Evolutionary conservation across 2,113 vertebrate species (phyloP).

Genomic region (Equus przewalskii): DNA sequence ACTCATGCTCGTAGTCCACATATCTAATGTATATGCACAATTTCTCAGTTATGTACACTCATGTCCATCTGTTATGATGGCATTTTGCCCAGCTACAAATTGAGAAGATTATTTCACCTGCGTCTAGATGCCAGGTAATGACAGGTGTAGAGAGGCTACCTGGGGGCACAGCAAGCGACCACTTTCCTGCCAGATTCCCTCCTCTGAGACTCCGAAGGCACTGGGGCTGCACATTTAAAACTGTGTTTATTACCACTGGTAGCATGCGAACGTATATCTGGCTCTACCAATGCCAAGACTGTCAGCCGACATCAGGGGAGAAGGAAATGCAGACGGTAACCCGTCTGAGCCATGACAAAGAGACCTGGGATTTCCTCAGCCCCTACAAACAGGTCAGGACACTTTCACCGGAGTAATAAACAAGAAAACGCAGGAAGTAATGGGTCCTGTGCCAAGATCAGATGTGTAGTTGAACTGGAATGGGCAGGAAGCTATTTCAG

Average conservation of each 20-base stretch:
- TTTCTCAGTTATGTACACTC: slow-evolving; percentile 78
- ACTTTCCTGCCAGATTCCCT: slow-evolving; percentile 77
- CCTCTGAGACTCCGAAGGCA: background rate
- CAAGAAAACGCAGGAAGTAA: background rate
- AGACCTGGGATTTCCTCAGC: background rate
- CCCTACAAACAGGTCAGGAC: background rate
- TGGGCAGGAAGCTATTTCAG: slow-evolving; percentile 48
- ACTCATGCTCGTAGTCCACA: slow-evolving; percentile 34
- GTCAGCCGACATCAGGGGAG: background rate
- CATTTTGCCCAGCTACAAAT: slow-evolving; percentile 81
- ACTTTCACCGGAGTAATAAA: slow-evolving; percentile 35
- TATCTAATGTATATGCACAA: slow-evolving; percentile 76
- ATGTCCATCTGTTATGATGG: slow-evolving; percentile 84
- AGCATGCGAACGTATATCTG: slow-evolving; percentile 19
- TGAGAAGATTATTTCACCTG: slow-evolving; percentile 79
- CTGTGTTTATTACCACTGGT: slow-evolving; percentile 43
- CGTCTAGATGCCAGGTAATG: slow-evolving; percentile 83
- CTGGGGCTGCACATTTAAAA: slow-evolving; percentile 59
- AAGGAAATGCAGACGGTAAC: slow-evolving; percentile 67
- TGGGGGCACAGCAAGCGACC: slow-evolving; percentile 67
- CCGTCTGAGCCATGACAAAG: slow-evolving; percentile 54
- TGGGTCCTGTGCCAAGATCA: background rate
- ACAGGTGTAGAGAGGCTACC: slow-evolving; percentile 83
- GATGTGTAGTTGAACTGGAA: background rate
- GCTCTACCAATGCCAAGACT: slow-evolving; percentile 29